Conservation (phyloP, 64 coral and sea anemone genomes). For the Acropora yongei region DNA sequence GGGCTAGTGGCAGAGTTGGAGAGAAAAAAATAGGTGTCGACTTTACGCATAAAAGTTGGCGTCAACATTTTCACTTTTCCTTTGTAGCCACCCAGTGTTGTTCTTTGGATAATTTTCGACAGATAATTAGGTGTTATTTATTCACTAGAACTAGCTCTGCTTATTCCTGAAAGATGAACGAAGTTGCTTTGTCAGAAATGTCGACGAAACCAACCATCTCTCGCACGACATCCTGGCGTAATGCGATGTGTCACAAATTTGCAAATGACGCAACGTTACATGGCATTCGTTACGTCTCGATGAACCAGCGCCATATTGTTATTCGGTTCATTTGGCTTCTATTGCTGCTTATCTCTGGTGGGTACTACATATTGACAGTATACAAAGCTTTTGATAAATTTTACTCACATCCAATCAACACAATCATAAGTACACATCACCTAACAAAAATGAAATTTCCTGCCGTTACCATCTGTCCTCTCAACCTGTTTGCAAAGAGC, state of each 20-base stretch:
- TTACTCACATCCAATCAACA: constrained; percentile 64
- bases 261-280: constrained; percentile 64
- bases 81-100: no score
- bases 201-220: not conserved
- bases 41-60: no score
- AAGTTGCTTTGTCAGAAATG: not conserved
- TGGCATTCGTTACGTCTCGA: constrained; percentile 71
- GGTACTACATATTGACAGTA: constrained; percentile 26
- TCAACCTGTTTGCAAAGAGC: constrained; percentile 27
- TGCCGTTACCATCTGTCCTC: constrained; percentile 63
- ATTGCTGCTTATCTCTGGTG: constrained; percentile 46
- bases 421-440: constrained; percentile 43
- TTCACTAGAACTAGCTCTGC: no score
- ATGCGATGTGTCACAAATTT: constrained; percentile 56
- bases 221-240: not conserved
- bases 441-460: constrained; percentile 46
- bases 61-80: no score
- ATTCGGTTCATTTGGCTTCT: constrained; percentile 47
- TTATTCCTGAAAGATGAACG: not conserved
- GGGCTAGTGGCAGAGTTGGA: no score
- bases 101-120: no score
- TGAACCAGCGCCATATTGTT: not conserved
- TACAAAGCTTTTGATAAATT: constrained; percentile 58
- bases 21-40: no score
- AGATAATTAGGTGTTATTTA: no score